Evolutionary conservation across 2,888 invertebrate genomes (phyloP).

Genomic region (Leptopilina drosophilae): DNA sequence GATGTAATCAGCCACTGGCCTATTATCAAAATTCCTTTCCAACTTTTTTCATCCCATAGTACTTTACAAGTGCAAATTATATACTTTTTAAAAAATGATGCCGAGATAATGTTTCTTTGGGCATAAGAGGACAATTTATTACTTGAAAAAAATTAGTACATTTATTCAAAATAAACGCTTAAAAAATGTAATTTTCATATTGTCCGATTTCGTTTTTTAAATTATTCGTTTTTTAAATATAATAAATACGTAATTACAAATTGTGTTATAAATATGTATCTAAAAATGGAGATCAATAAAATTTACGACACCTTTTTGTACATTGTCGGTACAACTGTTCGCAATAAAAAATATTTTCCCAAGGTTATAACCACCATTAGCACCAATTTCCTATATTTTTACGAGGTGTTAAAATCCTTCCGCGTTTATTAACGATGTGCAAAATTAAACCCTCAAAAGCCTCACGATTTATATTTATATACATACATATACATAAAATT

Average conservation of each 20-base stretch:
- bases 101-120: too few species aligned
- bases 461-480: too few species aligned
- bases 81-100: neutral
- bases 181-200: too few species aligned
- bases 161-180: too few species aligned
- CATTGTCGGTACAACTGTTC: neutral
- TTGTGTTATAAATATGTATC: neutral
- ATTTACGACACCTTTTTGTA: neutral
- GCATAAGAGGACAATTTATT: too few species aligned
- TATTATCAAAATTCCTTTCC: neutral
- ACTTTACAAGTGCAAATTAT: neutral
- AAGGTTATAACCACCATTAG: conserved; percentile 54
- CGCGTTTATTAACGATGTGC: neutral
- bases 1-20: conserved; percentile 44
- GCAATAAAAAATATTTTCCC: conserved; percentile 18
- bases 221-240: neutral
- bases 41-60: neutral
- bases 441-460: neutral
- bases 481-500: too few species aligned
- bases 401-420: conserved; percentile 65
- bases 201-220: too few species aligned
- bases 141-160: too few species aligned
- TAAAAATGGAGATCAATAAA: neutral
- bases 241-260: neutral
- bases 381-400: conserved; percentile 64